phyloP scores from a whole-genome alignment of 2,888 invertebrate genomes.

The Drosophila anomelani region DNA sequence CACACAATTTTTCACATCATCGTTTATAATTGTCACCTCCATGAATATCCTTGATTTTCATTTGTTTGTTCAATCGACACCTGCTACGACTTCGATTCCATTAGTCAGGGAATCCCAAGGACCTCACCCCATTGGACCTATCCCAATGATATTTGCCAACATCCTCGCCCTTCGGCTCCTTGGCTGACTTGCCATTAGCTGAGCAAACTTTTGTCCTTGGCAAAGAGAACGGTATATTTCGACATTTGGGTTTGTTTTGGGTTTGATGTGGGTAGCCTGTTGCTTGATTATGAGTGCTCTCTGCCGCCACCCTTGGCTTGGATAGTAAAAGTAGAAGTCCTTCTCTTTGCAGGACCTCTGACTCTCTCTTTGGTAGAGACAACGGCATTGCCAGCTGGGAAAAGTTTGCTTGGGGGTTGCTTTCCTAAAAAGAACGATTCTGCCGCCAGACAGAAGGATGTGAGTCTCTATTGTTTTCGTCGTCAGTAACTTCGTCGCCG shows the following conservation, averaged over 20 bases:
- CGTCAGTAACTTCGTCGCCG: constrained; percentile 23
- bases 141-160: constrained; percentile 23
- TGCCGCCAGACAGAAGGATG: constrained; percentile 60
- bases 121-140: constrained; percentile 32
- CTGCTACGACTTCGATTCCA: constrained; percentile 25
- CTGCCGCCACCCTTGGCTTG: not conserved
- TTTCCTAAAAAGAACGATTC: constrained; percentile 37
- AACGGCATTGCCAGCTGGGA: constrained; percentile 60
- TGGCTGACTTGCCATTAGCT: constrained; percentile 32
- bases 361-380: constrained; percentile 7
- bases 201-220: constrained; percentile 63
- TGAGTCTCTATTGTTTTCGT: constrained; percentile 43
- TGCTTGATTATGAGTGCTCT: constrained; percentile 46
- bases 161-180: not conserved
- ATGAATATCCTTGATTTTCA: constrained; percentile 1
- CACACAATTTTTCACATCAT: not conserved
- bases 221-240: constrained; percentile 32
- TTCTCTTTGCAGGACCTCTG: constrained; percentile 8
- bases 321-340: not conserved
- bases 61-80: constrained; percentile 23
- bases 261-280: constrained; percentile 77
- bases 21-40: not conserved
- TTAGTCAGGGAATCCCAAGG: constrained; percentile 23
- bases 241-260: constrained; percentile 50
- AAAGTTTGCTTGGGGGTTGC: constrained; percentile 58